Percentiles rank a stretch among this genome's conserved stretches.
phyloP scores from a whole-genome alignment of 2,113 vertebrate species.

The Etheostoma cragini region DNA sequence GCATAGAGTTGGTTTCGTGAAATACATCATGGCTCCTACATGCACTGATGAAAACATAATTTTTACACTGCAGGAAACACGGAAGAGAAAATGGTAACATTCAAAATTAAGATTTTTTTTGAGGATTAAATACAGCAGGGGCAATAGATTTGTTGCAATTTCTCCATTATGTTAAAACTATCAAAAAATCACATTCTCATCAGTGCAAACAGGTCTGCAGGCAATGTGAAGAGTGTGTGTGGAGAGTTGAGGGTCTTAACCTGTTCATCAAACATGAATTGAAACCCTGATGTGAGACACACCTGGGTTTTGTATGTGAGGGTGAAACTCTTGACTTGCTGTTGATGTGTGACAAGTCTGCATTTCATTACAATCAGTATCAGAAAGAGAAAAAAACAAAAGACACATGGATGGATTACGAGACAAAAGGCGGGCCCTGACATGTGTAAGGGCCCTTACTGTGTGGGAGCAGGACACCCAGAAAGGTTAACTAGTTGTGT shows the following conservation, averaged over 20 bases:
- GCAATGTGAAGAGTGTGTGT: background rate
- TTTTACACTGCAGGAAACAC: background rate
- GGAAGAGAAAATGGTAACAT: background rate
- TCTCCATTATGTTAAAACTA: background rate
- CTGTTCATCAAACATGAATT: background rate
- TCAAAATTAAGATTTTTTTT: background rate
- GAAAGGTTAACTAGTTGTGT: background rate
- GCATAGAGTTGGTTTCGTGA: constrained; percentile 28
- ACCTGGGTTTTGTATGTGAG: background rate
- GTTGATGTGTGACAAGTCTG: background rate
- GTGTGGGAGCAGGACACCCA: background rate
- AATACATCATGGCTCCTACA: background rate
- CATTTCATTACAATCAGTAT: background rate
- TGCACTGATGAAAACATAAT: background rate
- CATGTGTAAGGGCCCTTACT: background rate
- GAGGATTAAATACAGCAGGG: background rate
- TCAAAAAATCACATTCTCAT: background rate
- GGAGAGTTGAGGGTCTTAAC: background rate
- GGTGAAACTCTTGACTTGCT: background rate
- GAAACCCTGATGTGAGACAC: background rate
- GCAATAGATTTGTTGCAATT: background rate
- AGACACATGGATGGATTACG: background rate
- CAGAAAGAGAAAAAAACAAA: background rate
- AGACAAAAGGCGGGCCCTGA: background rate
- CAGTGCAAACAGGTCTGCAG: constrained; percentile 10